Percentiles rank a stretch among this genome's conserved stretches.
phyloP scores from a whole-genome alignment of 2,888 invertebrate genomes.

The Tryphoninae sp. region DNA sequence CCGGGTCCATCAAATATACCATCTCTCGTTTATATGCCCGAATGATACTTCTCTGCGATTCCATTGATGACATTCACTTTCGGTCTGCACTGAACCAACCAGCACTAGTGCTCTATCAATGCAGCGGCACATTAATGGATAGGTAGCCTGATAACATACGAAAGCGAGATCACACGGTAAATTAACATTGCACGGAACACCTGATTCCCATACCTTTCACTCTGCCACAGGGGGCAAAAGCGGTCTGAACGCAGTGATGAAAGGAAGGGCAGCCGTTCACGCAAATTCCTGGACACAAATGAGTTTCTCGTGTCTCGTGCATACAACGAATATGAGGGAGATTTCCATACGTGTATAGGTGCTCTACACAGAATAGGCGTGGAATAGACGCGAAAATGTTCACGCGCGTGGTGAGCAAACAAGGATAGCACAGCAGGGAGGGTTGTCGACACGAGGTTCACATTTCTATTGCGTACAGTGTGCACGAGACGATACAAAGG shows the following conservation, averaged over 20 bases:
- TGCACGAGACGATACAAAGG: conserved; percentile 34
- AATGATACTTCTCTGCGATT: too few relatives aligned
- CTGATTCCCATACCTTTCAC: conserved; percentile 18
- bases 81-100: not conserved
- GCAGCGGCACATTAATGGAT: not conserved
- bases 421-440: conserved; percentile 3
- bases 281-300: conserved; percentile 50
- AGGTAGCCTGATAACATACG: not conserved
- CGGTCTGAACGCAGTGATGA: conserved; percentile 21
- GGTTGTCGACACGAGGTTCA: conserved; percentile 25
- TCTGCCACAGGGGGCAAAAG: not conserved
- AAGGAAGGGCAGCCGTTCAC: conserved; percentile 35
- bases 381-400: conserved; percentile 38
- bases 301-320: conserved; percentile 3
- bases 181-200: not conserved
- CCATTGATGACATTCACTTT: not conserved
- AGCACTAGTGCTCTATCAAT: not conserved
- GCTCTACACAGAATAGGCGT: conserved; percentile 54
- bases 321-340: not conserved
- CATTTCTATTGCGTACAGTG: conserved; percentile 23
- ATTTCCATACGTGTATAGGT: not conserved
- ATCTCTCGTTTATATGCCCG: too few relatives aligned
- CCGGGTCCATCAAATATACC: too few relatives aligned
- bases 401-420: conserved; percentile 8
- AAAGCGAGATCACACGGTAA: conserved; percentile 1